These are phyloP conservation scores for Holcopasites calliopsidis DNA, from an alignment of 1,140 invertebrate species.

Conservation along the genomic window DNA sequence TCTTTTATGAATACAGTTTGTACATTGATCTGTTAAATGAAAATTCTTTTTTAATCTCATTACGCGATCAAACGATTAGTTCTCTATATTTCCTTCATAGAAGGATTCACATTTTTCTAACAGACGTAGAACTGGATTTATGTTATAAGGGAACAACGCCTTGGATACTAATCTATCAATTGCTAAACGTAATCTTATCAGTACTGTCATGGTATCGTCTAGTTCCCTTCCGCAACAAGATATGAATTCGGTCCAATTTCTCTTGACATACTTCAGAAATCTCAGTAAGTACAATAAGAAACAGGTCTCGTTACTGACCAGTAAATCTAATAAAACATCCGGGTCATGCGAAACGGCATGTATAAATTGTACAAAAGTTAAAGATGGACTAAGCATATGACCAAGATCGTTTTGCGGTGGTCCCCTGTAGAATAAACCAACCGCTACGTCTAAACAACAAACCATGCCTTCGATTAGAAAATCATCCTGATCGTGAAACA, in stretches of 20 bases:
- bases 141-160: constrained; percentile 93
- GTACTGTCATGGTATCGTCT: constrained; percentile 90
- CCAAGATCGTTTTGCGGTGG: constrained; percentile 88
- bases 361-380: constrained; percentile 91
- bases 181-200: constrained; percentile 89
- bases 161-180: constrained; percentile 91
- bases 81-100: constrained; percentile 87
- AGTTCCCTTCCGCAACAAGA: constrained; percentile 87
- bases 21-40: constrained; percentile 37
- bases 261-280: constrained; percentile 91
- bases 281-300: constrained; percentile 92
- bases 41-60: constrained; percentile 20
- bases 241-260: constrained; percentile 91
- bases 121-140: constrained; percentile 90
- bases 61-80: constrained; percentile 58
- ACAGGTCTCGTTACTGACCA: constrained; percentile 95
- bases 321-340: constrained; percentile 90
- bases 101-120: constrained; percentile 91
- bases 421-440: constrained; percentile 90
- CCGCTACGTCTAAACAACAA: constrained; percentile 92
- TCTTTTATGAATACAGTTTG: constrained; percentile 42
- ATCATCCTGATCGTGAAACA: constrained; percentile 95
- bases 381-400: constrained; percentile 89
- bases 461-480: constrained; percentile 95
- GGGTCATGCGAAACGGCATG: constrained; percentile 90